Base-by-base conservation (phyloP, 2,113 vertebrate genomes). In the Myrmecophaga tridactyla region DNA sequence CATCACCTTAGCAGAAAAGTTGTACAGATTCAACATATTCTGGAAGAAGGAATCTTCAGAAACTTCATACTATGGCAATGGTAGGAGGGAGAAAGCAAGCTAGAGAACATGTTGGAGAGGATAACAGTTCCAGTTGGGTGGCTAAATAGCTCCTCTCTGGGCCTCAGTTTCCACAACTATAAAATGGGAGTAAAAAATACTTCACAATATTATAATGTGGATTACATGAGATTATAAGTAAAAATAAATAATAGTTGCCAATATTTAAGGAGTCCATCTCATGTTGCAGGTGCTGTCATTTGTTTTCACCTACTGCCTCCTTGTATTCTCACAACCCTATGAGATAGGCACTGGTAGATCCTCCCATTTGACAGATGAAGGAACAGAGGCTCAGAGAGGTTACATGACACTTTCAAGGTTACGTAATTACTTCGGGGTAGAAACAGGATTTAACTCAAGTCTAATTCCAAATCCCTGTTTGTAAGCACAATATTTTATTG, bases 1-100 rank as follows among this genome's bases (percentile, higher is more conserved):
- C 99, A 99, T 99, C 97, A 99, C 99, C 92, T 99, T 99, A 39
- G 99, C 99, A 5, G 99, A 99, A 98, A 99, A 99, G 98, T 99
- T 99, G 98, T 99, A 99, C 98, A 99, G 99, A 98, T 99, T 99
- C 95, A 99, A 92, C 99, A 99, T 99, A 98, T 99, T 99, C 98
- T 99, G 99, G 98, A 99, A 99, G 98, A 99, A 99, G 96, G 98
- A 99, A 94, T 99, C 99, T 63, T 99, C 99, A 0, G 99, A 99
- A n/a, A 99, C 99, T 1, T 99, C 99, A 0, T 99, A 99, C 99
- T 99, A 96, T 65, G 58, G 51, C 56, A 77, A 69, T 12, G 63
- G n/a, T 20, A 15, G 27, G 36, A 90, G 90, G 53, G 41, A 78
- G 78, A 96, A 78, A 72, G 46, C 27, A 56, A 85, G 11, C 3